Evolutionary conservation across 2,113 vertebrate species (phyloP).

Genomic region (Tragelaphus scriptus): DNA sequence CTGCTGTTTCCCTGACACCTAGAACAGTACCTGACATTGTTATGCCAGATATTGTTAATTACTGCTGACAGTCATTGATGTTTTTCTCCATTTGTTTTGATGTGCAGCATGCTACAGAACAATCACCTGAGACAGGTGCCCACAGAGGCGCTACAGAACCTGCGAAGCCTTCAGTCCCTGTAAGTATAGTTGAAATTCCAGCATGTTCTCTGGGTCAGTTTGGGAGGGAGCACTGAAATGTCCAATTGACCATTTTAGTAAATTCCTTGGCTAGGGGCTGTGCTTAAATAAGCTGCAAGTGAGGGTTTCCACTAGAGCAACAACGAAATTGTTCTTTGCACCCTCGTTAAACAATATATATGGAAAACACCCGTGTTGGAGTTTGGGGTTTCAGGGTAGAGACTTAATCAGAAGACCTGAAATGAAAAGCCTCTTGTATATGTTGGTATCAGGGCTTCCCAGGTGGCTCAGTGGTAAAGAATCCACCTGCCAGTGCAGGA

Average conservation of each 20-base stretch:
- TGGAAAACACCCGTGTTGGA: neutral
- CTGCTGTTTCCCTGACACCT: neutral
- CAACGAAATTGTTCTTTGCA: neutral
- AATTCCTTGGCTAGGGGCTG: neutral
- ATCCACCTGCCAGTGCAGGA: neutral
- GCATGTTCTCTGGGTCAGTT: neutral
- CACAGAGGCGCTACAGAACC: constrained; percentile 87
- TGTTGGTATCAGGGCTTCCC: neutral
- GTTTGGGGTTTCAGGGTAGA: neutral
- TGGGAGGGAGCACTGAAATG: neutral
- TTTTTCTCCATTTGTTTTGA: constrained; percentile 61
- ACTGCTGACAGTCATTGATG: neutral
- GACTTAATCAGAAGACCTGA: neutral
- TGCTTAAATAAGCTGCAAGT: neutral
- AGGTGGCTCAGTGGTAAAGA: neutral
- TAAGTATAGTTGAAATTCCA: constrained; percentile 78
- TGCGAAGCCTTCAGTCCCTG: constrained; percentile 91
- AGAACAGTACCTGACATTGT: neutral
- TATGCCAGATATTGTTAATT: neutral
- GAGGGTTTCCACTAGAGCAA: neutral
- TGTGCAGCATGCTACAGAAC: constrained; percentile 93
- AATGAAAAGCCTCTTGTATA: neutral
- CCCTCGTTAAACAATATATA: neutral
- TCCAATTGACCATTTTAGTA: neutral
- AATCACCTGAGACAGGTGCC: constrained; percentile 91